Evolutionary conservation across 2,113 vertebrate species (phyloP), one percentile per base, ranked within the genome.

Genomic region (Pomatostomus ruficeps): DNA sequence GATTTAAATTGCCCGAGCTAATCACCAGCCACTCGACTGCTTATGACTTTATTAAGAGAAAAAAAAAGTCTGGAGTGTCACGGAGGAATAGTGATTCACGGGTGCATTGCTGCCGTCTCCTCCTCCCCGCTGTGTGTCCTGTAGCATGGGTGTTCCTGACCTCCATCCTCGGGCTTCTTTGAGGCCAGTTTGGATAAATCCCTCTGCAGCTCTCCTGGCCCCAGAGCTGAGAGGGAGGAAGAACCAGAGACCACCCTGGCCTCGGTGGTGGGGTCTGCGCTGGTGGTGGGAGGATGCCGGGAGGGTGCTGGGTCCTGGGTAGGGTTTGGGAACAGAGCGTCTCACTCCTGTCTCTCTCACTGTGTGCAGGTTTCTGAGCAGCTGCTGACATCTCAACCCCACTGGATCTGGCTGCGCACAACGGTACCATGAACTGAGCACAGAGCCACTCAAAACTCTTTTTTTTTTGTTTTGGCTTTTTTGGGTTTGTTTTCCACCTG

Each of bases 371-470:
- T 88, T 70, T 90, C 54, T 85, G 67, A 93, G 77, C 85, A 77
- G 70, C 91, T 31, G 11, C 62, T 78, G 93, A 45, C 43, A 1
- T 12, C 91, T 81, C 90, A 45, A 29, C 74, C 52, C 52, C 11
- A 0, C 91, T 73, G 95, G 97, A 95, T 61, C 86, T 59, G 7
- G 11, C 63, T 1, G 0, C 2, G 1, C 21, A 21, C 21, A 25
- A 58, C 83, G 65, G 49, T 81, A 97, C 96, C 97, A 98, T 98
- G 98, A 98, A 98, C 97, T 98, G 97, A 98, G 79, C 35, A n/a
- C 83, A 14, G 29, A 57, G 66, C 57, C 2, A 2, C 92, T 0
- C 35, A 14, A 6, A 25, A n/a, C 12, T 26, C 19, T 45, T 74
- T 77, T 77, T 70, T 73, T 54, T 77, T 73, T 67, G 31, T 63